Evolutionary conservation across 64 coral and sea anemone species (phyloP).

Genomic region (Pocillopora damicornis): DNA sequence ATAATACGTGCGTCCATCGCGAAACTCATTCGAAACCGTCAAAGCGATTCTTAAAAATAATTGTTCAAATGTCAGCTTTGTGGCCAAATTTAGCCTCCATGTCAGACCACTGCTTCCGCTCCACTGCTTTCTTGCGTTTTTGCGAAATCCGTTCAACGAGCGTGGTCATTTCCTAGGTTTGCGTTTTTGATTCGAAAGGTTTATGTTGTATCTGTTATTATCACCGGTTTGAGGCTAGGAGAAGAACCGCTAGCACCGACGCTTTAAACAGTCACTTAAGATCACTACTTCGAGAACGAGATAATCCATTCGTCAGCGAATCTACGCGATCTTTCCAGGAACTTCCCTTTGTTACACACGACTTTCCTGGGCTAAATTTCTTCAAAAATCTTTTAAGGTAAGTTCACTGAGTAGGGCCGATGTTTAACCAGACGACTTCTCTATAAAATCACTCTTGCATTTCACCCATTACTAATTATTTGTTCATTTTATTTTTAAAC

Average conservation of each 20-base stretch:
- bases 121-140: not conserved
- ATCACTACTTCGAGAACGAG: too few species aligned
- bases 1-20: not conserved
- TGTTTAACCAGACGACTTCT: too few species aligned
- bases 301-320: too few species aligned
- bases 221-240: not conserved
- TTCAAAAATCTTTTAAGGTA: too few species aligned
- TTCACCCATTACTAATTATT: not conserved
- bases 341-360: too few species aligned
- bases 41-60: constrained; percentile 2
- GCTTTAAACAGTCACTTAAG: too few species aligned
- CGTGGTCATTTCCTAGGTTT: not conserved
- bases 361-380: too few species aligned
- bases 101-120: constrained; percentile 24
- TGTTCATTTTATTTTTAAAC: not conserved
- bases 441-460: too few species aligned
- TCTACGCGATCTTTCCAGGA: too few species aligned
- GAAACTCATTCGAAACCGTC: not conserved
- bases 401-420: too few species aligned
- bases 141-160: not conserved
- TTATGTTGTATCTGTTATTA: not conserved
- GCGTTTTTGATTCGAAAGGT: not conserved
- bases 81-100: constrained; percentile 9
- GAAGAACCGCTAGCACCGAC: not conserved
- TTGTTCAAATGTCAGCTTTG: constrained; percentile 11